Base-by-base conservation (phyloP, 2,888 invertebrate species). In the Ectropis crepuscularia region DNA sequence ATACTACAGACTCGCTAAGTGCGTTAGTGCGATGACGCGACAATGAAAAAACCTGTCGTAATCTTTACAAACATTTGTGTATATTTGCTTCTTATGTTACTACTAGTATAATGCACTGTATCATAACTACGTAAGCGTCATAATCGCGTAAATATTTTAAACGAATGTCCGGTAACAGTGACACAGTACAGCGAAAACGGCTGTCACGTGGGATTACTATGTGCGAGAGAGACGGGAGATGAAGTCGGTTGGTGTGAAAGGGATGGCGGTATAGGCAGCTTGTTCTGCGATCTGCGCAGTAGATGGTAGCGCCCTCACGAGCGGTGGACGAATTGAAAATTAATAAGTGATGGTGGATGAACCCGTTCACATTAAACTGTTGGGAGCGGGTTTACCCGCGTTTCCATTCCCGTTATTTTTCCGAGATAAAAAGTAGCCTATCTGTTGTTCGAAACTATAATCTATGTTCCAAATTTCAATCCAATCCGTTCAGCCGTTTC, bases 261-360 rank as follows among this genome's bases (percentile, higher is more conserved):
- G 74, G 83, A 86, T 65, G 62, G 70, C 68, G 50, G 66, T 57
- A 68, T 76, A 85, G 82, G 88, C 88, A 82, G 88, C 88, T 89
- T 87, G 88, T 88, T 88, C 87, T 86, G 87, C 85, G 88, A 88
- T 88, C 87, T 86, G 87, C 85, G 88, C 85, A 85, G 80, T 83
- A 74, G 75, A 78, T 68, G 72, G 70, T 63, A 78, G 71, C 79
- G 81, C 80, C 74, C 71, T 71, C 62, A 43, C 10, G 68, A 12
- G 38, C 64, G 65, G 72, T 54, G 75, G 71, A 67, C 73, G 77
- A 79, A 82, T 76, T 76, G 70, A 71, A 73, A 74, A 76, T 73
- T 74, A 78, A 77, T 75, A 78, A 74, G 74, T 78, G 37, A 81
- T 82, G 75, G 71, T 78, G 76, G 16, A 28, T 28, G 2, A 28